Percentiles rank a stretch among this genome's conserved stretches.
Conservation (phyloP, 1,140 invertebrate species). For the Dolichoris vasculosae region DNA sequence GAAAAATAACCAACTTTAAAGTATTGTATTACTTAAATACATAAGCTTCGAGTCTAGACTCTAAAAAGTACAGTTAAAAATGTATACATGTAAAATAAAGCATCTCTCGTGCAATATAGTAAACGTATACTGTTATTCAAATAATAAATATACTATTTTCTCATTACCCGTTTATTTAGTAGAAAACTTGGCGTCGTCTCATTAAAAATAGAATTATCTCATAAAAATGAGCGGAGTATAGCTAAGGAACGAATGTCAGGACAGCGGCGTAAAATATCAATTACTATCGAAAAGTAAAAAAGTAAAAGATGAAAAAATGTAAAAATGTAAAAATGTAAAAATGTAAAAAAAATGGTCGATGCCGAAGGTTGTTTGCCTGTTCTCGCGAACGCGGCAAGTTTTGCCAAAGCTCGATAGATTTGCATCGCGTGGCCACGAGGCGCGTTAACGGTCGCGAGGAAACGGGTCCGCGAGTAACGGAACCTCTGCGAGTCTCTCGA, state of each 20-base stretch:
- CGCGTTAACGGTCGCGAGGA: no score
- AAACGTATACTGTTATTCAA: background rate
- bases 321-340: no score
- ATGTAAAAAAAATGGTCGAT: no score
- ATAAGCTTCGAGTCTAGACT: background rate
- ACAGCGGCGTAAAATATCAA: no score
- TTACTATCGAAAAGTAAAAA: no score
- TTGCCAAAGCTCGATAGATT: background rate
- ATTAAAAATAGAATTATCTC: background rate
- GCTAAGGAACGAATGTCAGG: no score
- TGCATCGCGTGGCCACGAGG: background rate
- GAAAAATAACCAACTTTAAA: background rate
- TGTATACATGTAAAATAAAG: background rate
- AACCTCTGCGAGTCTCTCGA: background rate
- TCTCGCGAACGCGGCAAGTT: background rate
- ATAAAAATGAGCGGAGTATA: background rate
- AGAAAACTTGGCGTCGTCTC: background rate
- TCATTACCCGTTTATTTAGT: background rate
- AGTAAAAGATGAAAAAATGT: no score
- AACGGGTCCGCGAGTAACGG: background rate
- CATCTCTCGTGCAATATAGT: background rate
- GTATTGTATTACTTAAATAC: background rate
- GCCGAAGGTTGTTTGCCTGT: no score
- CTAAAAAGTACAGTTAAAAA: background rate
- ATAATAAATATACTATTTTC: background rate